phyloP scores from a whole-genome alignment of 2,888 invertebrate species.

The Drosophila greeni region DNA sequence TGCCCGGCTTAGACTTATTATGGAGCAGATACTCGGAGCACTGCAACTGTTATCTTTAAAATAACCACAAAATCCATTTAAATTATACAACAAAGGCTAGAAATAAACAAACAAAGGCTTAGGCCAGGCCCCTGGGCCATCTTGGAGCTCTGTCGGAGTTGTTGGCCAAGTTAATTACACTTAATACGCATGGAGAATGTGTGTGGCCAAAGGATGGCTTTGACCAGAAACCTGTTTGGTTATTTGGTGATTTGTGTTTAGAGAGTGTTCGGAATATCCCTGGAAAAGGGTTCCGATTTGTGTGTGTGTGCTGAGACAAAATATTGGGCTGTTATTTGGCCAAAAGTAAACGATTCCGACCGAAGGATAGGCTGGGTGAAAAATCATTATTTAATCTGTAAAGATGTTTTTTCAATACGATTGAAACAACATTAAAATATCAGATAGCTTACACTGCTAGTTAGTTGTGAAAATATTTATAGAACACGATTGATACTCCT shows the following conservation, averaged over 20 bases:
- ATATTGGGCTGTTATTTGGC: conserved; percentile 21
- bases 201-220: conserved; percentile 30
- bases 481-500: background rate
- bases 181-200: conserved; percentile 59
- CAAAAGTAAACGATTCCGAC: conserved; percentile 10
- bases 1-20: conserved; percentile 53
- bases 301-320: conserved; percentile 14
- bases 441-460: too few relatives aligned
- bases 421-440: background rate
- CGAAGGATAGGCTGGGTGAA: background rate
- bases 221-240: conserved; percentile 60
- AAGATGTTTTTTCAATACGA: background rate
- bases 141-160: conserved; percentile 22
- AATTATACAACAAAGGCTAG: conserved; percentile 56
- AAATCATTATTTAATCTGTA: background rate
- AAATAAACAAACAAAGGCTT: conserved; percentile 43
- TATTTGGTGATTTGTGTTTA: conserved; percentile 59
- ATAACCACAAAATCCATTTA: conserved; percentile 68
- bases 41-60: conserved; percentile 63
- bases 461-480: conserved; percentile 1
- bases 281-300: conserved; percentile 10
- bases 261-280: conserved; percentile 22
- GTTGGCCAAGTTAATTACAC: conserved; percentile 69
- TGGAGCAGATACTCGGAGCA: conserved; percentile 43
- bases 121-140: conserved; percentile 26